Evolutionary conservation across 2,797 vertebrate genomes (phyloP).

Genomic region (Clarias platycephalus): DNA sequence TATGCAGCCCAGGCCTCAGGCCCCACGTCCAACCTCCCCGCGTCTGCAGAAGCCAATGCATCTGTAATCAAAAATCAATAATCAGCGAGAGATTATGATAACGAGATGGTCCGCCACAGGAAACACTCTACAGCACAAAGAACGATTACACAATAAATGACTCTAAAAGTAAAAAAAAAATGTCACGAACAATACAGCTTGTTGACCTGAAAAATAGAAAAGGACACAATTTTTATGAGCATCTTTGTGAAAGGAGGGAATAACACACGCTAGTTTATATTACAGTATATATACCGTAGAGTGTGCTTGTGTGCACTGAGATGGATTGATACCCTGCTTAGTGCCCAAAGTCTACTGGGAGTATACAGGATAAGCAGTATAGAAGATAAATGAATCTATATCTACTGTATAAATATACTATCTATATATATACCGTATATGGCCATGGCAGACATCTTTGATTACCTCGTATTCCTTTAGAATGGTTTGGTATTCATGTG

Average conservation of each 20-base stretch:
- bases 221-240: not conserved
- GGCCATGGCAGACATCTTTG: not conserved
- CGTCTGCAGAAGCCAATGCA: slow-evolving; percentile 65
- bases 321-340: too few relatives aligned
- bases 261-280: not conserved
- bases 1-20: slow-evolving; percentile 67
- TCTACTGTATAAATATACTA: too few relatives aligned
- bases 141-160: slow-evolving; percentile 17
- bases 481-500: not conserved
- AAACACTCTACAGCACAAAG: slow-evolving; percentile 22
- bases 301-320: too few relatives aligned
- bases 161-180: not conserved
- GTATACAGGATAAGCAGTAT: too few relatives aligned
- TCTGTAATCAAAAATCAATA: slow-evolving; percentile 77
- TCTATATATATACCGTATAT: too few relatives aligned
- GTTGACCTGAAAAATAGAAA: not conserved
- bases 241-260: not conserved
- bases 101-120: slow-evolving; percentile 65
- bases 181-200: not conserved
- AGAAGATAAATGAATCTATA: too few relatives aligned
- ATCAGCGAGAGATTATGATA: slow-evolving; percentile 74
- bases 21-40: slow-evolving; percentile 69
- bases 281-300: not conserved
- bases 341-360: too few relatives aligned
- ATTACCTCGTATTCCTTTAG: not conserved